These are phyloP conservation scores for Sebastes jordani DNA, from an alignment of 2,797 vertebrate genomes.

Conservation along the genomic window DNA sequence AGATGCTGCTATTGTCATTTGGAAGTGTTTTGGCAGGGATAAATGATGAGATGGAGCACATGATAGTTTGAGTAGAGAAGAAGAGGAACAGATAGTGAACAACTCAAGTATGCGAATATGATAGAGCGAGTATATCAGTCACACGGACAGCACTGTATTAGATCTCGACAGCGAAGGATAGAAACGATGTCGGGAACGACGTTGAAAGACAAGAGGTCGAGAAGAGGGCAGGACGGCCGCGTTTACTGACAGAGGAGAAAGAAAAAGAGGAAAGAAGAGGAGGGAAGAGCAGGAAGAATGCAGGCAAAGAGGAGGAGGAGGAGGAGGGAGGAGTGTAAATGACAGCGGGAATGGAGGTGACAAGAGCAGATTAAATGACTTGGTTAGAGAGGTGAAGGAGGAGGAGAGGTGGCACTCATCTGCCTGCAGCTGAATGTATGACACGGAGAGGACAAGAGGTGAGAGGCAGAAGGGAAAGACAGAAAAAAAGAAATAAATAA, in stretches of 20 bases:
- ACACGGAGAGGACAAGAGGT: conserved; percentile 2
- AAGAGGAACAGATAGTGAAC: background rate
- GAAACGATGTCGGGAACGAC: background rate
- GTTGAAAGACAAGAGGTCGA: conserved; percentile 18
- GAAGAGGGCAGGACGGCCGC: conserved; percentile 1
- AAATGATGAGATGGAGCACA: background rate
- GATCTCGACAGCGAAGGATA: background rate
- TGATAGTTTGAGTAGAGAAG: background rate
- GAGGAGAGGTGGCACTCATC: conserved; percentile 16
- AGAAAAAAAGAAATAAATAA: background rate
- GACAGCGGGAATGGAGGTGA: conserved; percentile 25
- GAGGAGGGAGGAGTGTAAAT: background rate
- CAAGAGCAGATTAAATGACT: conserved; percentile 29
- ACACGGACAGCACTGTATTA: conserved; percentile 14
- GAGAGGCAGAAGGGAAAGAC: background rate
- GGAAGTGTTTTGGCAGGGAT: background rate
- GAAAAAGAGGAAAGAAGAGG: background rate
- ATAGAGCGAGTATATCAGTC: conserved; percentile 3
- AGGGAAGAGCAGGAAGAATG: background rate
- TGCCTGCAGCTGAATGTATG: conserved; percentile 22
- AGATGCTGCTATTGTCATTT: background rate
- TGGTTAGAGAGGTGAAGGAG: conserved; percentile 19
- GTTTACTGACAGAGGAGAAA: conserved; percentile 3
- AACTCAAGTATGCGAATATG: background rate
- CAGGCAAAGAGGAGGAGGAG: background rate